Base-by-base conservation (phyloP, 2,113 vertebrate species). In the Orcinus orca region DNA sequence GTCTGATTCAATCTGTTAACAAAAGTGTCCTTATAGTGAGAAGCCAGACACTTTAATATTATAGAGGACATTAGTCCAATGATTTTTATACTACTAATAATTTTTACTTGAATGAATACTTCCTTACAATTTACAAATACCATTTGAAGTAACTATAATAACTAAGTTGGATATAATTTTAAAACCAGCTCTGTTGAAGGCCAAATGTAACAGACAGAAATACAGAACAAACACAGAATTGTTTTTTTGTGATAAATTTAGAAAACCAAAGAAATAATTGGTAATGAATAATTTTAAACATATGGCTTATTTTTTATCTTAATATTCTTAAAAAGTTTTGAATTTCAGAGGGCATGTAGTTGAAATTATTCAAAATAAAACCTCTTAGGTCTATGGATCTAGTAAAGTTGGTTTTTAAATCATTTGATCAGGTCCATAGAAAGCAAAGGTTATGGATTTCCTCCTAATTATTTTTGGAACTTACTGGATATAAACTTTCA, bases 181-280 rank as follows among this genome's bases (percentile, higher is more conserved):
- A 44, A 88, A 76, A 50, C 5, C 8, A 70, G 29, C 0, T 70
- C 14, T 50, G 93, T 80, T 76, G 50, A 90, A 85, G 31, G 21
- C 21, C 38, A 74, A 86, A 82, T 26, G 8, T 91, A 33, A 84
- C 21, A 12, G 76, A 93, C 5, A 62, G 55, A 82, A 65, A 21
- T 25, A 53, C 10, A 82, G 7, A 53, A 41, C 9, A 9, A 88
- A 90, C 10, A 55, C 6, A 62, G 44, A 92, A 62, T 18, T 62
- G 23, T 7, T 80, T 82, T 65, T 71, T 31, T 76, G n/a, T 63
- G 29, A 90, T 90, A 88, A 73, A 86, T 95, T 87, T 65, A 58
- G n/a, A 79, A 97, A 90, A 83, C 36, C 18, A 74, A 96, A 79
- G 20, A 60, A 77, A 50, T 81, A 86, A 76, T 81, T 62, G n/a